A percentile compares a stretch with the other conserved stretches of the same genome.
These are phyloP conservation scores for Drosophila ambigua DNA, from an alignment of 1,140 invertebrate genomes.

Conservation along the genomic window DNA sequence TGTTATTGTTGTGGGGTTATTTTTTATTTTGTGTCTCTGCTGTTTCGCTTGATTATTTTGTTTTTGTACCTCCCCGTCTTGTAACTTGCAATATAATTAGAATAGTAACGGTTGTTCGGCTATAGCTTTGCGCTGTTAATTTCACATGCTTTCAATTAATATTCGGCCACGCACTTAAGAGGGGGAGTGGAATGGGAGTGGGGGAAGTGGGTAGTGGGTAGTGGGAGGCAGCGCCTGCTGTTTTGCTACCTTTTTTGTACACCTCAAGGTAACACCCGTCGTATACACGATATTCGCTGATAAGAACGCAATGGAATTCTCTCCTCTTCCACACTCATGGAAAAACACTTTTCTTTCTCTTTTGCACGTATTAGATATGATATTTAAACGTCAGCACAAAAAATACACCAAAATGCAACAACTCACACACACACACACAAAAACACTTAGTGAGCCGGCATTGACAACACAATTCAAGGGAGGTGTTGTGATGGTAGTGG, in stretches of 20 bases:
- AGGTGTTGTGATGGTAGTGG: constrained; percentile 7
- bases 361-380: constrained; percentile 19
- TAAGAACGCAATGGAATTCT: constrained; percentile 23
- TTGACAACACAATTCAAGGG: constrained; percentile 7
- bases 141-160: constrained; percentile 65
- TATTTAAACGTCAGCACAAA: constrained; percentile 50
- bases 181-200: not conserved
- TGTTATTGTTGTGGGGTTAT: constrained; percentile 35
- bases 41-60: constrained; percentile 76
- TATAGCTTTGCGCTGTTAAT: constrained; percentile 44
- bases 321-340: constrained; percentile 9
- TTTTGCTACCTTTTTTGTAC: constrained; percentile 12
- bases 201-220: no score
- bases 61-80: constrained; percentile 51
- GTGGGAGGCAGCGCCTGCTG: constrained; percentile 44
- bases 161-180: constrained; percentile 53
- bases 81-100: constrained; percentile 75
- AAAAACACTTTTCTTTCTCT: constrained; percentile 5
- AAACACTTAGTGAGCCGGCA: constrained; percentile 33
- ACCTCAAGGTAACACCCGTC: constrained; percentile 66
- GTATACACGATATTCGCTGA: constrained; percentile 54
- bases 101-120: constrained; percentile 59
- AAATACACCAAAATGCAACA: constrained; percentile 20
- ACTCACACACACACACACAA: constrained; percentile 5
- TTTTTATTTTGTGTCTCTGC: constrained; percentile 66